phyloP scores from a whole-genome alignment of 2,888 invertebrate species.

The Synergus laeviventris region DNA sequence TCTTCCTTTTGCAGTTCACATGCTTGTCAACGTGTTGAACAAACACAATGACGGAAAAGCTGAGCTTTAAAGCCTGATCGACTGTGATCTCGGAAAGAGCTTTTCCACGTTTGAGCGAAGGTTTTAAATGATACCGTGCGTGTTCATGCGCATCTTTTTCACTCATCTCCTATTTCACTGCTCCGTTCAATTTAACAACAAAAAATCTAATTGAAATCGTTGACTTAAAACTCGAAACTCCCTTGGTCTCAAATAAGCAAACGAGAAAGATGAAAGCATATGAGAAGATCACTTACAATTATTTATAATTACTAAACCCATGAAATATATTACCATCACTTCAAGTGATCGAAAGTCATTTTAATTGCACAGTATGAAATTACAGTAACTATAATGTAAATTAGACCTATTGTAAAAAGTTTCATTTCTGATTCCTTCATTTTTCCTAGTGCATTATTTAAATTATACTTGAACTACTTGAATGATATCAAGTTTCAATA shows the following conservation, averaged over 20 bases:
- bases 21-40: conserved; percentile 31
- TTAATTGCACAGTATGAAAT: too few species aligned
- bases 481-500: too few species aligned
- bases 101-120: conserved; percentile 25
- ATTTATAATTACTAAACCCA: too few species aligned
- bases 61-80: conserved; percentile 21
- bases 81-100: conserved; percentile 32
- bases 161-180: background rate
- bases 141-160: background rate
- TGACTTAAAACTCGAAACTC: background rate
- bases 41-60: conserved; percentile 23
- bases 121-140: conserved; percentile 31
- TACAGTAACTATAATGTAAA: too few species aligned
- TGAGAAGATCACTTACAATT: too few species aligned
- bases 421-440: too few species aligned
- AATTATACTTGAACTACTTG: too few species aligned
- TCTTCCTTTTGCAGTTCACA: conserved; percentile 24
- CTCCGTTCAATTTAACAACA: conserved; percentile 1
- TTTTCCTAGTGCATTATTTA: too few species aligned
- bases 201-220: conserved; percentile 3
- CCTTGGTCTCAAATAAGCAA: background rate
- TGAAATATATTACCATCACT: too few species aligned
- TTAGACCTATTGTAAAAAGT: too few species aligned
- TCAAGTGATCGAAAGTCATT: too few species aligned
- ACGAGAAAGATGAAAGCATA: background rate